phyloP scores from a whole-genome alignment of 2,113 vertebrate species.

The Rhabdomys dilectus region DNA sequence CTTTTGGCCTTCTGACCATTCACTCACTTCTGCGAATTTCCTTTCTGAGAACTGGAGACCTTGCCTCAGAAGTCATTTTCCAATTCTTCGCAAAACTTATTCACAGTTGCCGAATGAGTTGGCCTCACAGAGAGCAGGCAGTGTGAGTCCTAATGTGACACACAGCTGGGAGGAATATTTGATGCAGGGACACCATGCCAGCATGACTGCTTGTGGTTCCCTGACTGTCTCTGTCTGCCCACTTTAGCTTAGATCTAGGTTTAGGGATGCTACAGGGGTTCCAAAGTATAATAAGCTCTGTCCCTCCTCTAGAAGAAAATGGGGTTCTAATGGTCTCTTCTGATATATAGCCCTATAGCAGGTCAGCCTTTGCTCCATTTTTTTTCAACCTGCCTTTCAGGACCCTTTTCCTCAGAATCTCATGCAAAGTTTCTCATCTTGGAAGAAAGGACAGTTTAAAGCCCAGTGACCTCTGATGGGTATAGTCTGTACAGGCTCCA shows the following conservation, averaged over 20 bases:
- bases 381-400: neutral
- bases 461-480: neutral
- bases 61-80: conserved; percentile 58
- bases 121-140: neutral
- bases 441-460: neutral
- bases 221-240: neutral
- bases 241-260: conserved; percentile 2
- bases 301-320: neutral
- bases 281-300: neutral
- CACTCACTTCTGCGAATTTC: conserved; percentile 72
- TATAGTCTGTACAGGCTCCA: neutral
- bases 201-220: conserved; percentile 7
- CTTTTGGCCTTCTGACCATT: conserved; percentile 40
- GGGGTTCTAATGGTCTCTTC: neutral
- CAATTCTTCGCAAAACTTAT: conserved; percentile 35
- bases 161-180: conserved; percentile 3
- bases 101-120: conserved; percentile 49
- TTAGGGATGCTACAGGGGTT: neutral
- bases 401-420: neutral
- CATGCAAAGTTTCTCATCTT: neutral
- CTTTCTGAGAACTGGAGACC: conserved; percentile 72
- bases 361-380: neutral
- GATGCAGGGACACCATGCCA: neutral
- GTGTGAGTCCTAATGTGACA: neutral
- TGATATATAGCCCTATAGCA: neutral